Percentiles rank a stretch among this genome's conserved stretches.
These are phyloP conservation scores for Pseudomyrmex pallidus DNA, from an alignment of 1,140 invertebrate species.

Conservation along the genomic window DNA sequence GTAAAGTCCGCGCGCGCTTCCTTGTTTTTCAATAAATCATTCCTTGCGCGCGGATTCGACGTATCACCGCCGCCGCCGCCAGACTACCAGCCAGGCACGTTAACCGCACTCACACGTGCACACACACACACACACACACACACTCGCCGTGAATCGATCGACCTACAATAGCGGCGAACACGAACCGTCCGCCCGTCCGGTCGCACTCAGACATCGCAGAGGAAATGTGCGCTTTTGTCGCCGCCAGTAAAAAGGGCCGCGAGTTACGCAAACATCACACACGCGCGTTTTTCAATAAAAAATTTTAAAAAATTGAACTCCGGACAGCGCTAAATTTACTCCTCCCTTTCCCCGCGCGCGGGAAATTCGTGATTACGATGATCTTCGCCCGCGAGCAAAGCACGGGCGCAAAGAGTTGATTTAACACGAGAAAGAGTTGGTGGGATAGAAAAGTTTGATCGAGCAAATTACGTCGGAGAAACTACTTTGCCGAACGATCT, in stretches of 20 bases:
- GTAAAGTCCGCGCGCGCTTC: constrained; percentile 51
- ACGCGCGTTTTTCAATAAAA: neutral
- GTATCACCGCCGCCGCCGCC: constrained; percentile 47
- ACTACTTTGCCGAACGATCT: constrained; percentile 69
- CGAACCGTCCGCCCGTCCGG: constrained; percentile 29
- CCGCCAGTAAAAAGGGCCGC: constrained; percentile 15
- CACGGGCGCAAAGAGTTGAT: constrained; percentile 48
- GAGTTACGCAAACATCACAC: neutral
- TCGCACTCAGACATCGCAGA: constrained; percentile 35
- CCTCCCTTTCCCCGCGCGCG: no score
- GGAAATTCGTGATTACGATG: neutral
- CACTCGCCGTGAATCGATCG: constrained; percentile 47
- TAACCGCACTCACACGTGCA: constrained; percentile 39
- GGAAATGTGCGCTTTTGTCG: constrained; percentile 53
- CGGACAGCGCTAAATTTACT: constrained; percentile 24
- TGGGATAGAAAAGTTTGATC: constrained; percentile 68
- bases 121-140: constrained; percentile 32
- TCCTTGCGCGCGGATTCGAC: constrained; percentile 59
- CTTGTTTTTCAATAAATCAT: constrained; percentile 62
- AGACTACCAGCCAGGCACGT: constrained; percentile 41
- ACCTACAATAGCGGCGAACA: constrained; percentile 58
- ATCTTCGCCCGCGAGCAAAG: neutral
- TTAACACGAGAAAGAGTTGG: constrained; percentile 36
- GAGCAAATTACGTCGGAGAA: constrained; percentile 66
- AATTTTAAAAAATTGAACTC: constrained; percentile 24